Conservation (phyloP, 2,113 vertebrate species). For the Clarias magur region DNA sequence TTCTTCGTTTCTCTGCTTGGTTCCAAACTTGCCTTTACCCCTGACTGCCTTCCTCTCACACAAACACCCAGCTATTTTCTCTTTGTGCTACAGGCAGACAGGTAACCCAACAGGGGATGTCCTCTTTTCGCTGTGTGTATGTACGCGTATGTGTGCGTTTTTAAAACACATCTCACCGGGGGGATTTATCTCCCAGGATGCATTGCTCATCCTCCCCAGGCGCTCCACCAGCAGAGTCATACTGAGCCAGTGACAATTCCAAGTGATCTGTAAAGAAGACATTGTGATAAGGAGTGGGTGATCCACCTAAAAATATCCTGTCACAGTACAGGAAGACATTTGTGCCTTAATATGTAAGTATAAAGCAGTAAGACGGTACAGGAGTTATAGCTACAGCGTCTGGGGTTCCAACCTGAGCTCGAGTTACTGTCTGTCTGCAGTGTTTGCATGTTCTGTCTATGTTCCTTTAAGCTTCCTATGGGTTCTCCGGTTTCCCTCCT, state of each 20-base stretch:
- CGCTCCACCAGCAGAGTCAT: background rate
- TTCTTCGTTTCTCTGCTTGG: conserved; percentile 14
- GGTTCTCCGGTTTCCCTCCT: background rate
- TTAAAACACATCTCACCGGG: background rate
- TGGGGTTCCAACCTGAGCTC: background rate
- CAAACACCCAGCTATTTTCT: conserved; percentile 5
- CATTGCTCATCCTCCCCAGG: background rate
- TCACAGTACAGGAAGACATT: too few relatives aligned
- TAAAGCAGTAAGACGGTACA: background rate
- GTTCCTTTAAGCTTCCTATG: background rate
- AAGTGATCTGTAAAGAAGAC: background rate
- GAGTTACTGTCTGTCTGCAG: background rate
- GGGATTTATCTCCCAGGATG: background rate
- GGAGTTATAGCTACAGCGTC: background rate
- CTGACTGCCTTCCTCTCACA: background rate
- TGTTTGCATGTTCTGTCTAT: background rate
- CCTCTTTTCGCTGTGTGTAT: background rate
- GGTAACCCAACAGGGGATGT: background rate
- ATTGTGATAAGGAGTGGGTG: background rate
- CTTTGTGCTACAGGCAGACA: conserved; percentile 19
- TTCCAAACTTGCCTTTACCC: background rate
- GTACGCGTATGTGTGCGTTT: background rate
- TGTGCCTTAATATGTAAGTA: background rate
- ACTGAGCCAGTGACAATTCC: background rate
- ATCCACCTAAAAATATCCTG: background rate